These are phyloP conservation scores for Hypolimnas misippus DNA, from an alignment of 2,888 invertebrate genomes.

Conservation along the genomic window DNA sequence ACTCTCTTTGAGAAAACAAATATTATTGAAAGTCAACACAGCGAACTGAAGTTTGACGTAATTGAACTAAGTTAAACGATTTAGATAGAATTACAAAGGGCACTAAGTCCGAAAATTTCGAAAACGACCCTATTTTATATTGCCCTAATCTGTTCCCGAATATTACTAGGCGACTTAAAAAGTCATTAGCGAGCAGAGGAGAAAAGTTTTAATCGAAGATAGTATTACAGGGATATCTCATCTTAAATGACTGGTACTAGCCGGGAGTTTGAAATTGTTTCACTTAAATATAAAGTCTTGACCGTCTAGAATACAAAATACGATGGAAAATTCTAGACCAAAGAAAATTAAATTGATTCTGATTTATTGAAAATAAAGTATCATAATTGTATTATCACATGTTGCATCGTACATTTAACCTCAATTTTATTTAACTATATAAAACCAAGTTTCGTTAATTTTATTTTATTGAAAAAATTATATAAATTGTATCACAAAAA, in stretches of 20 bases:
- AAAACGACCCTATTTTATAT: constrained; percentile 31
- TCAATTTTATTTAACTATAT: too few species aligned
- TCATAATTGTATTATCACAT: too few species aligned
- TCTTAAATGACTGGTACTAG: constrained; percentile 32
- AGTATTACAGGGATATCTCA: constrained; percentile 38
- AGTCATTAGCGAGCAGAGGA: constrained; percentile 41
- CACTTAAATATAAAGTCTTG: constrained; percentile 4
- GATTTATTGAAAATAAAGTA: too few species aligned
- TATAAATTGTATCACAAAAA: too few species aligned
- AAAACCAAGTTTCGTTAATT: too few species aligned
- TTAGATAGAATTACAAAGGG: constrained; percentile 27
- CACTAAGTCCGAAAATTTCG: constrained; percentile 27
- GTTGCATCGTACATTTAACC: too few species aligned
- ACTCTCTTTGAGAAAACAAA: constrained; percentile 5
- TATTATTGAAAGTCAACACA: constrained; percentile 8
- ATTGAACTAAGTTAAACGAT: constrained; percentile 13
- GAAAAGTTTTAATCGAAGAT: constrained; percentile 41
- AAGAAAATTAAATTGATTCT: neutral
- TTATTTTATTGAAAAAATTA: too few species aligned
- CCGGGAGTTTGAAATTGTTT: constrained; percentile 30
- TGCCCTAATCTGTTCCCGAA: constrained; percentile 35
- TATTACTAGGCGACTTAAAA: constrained; percentile 38
- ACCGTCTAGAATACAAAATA: neutral
- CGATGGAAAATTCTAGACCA: neutral
- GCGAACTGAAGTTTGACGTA: constrained; percentile 8